Base-by-base conservation (phyloP, 2,113 vertebrate species). In the Rutilus rutilus region DNA sequence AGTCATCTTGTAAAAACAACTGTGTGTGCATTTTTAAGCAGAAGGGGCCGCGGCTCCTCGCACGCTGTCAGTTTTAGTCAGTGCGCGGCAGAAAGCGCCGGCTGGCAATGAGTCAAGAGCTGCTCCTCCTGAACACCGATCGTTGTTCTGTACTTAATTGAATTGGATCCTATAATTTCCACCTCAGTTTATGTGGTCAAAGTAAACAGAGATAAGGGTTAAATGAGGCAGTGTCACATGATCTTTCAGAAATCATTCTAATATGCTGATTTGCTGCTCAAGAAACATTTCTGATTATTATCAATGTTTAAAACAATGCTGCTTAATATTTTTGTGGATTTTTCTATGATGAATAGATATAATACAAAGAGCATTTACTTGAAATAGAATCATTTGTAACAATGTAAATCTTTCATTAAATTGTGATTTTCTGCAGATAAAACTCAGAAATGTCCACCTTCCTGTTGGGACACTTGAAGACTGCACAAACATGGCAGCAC, bases 141-240 rank as follows among this genome's bases (percentile, higher is more conserved):
- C 78, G 78, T 60, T 82, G 25, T 80, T 60, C 33, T 30, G 9
- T 36, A 47, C 36, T 87, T 82, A 52, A 77, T 69, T 82, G 62
- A n/a, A 88, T 69, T 62, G 60, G 33, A 30, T 81, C 1, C 8
- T 87, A 85, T 57, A 87, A 80, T 45, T 75, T 77, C 14, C 39
- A 84, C 82, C 78, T 84, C 15, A 21, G 73, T 65, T 67, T 78
- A 78, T 52, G 62, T 23, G 17, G 30, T 57, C 21, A 50, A 67
- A 47, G 86, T 21, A 76, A 59, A 81, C 23, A 7, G 39, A 33
- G 42, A 57, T 76, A 59, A 39, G 57, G 5, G 10, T 59, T 69
- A 78, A 54, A 52, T 21, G 14, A 60, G 9, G 14, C 45, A 5
- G 30, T 33, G 64, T 67, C 64, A 67, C 30, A 2, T 67, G 15